Conservation (phyloP, 2,888 invertebrate species). For the Eumerus sabulonum region DNA sequence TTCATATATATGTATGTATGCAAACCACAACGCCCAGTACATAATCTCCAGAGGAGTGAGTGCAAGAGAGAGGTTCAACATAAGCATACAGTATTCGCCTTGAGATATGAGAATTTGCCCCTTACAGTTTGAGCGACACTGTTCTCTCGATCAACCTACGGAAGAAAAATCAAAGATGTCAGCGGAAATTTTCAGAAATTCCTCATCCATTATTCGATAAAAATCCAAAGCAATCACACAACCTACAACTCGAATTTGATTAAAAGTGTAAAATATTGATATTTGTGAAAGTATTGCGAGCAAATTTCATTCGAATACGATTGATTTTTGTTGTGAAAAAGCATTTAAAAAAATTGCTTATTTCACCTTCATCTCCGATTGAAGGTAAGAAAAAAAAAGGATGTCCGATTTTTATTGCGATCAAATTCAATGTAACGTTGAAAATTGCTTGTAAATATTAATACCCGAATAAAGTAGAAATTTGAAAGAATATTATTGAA, state of each 20-base stretch:
- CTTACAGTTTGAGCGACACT: conserved; percentile 64
- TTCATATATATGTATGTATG: conserved; percentile 14
- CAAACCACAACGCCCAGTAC: conserved; percentile 58
- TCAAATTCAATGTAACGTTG: conserved; percentile 30
- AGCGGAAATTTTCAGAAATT: conserved; percentile 69
- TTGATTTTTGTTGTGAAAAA: conserved; percentile 47
- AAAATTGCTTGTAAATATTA: conserved; percentile 20
- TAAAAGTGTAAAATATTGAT: conserved; percentile 53
- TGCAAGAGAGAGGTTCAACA: conserved; percentile 53
- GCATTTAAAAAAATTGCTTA: conserved; percentile 32
- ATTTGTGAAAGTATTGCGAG: conserved; percentile 52
- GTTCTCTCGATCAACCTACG: conserved; percentile 51
- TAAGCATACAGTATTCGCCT: conserved; percentile 41
- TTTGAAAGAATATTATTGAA: conserved; percentile 13
- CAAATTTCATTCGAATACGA: conserved; percentile 33
- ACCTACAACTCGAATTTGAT: conserved; percentile 18
- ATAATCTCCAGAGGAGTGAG: conserved; percentile 51
- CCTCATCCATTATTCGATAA: conserved; percentile 59
- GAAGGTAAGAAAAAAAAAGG: conserved; percentile 67
- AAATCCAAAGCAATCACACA: conserved; percentile 26
- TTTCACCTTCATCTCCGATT: conserved; percentile 18
- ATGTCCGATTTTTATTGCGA: conserved; percentile 43
- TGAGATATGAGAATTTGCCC: conserved; percentile 47
- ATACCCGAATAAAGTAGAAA: conserved; percentile 54
- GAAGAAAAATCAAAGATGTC: conserved; percentile 70